Evolutionary conservation across 2,888 invertebrate genomes (phyloP).

Genomic region (Eristalinus aeneus): DNA sequence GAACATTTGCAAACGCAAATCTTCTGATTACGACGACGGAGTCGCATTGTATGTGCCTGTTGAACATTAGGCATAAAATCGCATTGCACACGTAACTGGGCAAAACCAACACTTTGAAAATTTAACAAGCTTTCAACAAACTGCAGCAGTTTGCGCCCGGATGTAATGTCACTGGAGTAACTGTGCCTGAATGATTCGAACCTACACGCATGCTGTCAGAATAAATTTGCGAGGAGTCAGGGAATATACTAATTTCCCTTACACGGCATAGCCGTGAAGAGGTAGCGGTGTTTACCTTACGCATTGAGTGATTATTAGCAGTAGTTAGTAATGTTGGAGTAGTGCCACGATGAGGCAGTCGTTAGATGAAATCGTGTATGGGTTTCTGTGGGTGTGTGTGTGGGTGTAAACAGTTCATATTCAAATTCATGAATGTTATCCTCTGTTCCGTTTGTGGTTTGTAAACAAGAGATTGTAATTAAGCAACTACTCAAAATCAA

Average conservation of each 20-base stretch:
- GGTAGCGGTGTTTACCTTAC: neutral
- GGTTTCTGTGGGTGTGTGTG: neutral
- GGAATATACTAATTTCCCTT: neutral
- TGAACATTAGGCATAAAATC: slow-evolving; percentile 50
- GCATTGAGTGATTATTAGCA: neutral
- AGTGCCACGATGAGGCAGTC: no score
- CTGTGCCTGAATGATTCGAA: slow-evolving; percentile 21
- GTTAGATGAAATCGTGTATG: no score
- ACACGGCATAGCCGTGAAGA: neutral
- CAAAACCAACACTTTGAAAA: slow-evolving; percentile 50
- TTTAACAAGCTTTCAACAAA: slow-evolving; percentile 34
- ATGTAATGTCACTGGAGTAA: slow-evolving; percentile 19
- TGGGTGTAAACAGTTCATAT: neutral
- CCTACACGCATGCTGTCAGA: slow-evolving; percentile 52
- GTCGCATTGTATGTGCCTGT: slow-evolving; percentile 51
- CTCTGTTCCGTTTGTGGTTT: neutral
- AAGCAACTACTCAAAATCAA: neutral
- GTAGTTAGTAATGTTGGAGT: neutral
- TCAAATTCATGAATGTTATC: neutral
- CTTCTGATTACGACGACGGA: slow-evolving; percentile 37
- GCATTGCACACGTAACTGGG: slow-evolving; percentile 15
- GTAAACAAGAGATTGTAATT: neutral
- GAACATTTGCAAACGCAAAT: slow-evolving; percentile 33
- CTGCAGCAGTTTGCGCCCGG: neutral
- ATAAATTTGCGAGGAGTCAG: slow-evolving; percentile 30